Percentiles rank a stretch among this genome's conserved stretches.
Conservation (phyloP, 2,797 vertebrate genomes). For the Salarias fasciatus region DNA sequence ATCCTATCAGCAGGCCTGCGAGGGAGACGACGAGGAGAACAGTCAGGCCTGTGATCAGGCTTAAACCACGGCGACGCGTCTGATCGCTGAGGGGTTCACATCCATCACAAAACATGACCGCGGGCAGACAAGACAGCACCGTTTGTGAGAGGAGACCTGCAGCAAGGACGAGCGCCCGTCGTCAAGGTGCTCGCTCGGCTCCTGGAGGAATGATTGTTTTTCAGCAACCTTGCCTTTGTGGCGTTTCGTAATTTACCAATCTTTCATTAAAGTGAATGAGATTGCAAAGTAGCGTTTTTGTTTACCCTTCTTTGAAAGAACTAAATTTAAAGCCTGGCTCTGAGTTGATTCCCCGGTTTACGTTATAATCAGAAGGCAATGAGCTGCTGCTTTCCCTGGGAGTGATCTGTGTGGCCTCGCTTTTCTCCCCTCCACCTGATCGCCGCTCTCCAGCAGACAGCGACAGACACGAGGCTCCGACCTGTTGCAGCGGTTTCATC, state of each 20-base stretch:
- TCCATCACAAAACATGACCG: constrained; percentile 16
- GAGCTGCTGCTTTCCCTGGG: not conserved
- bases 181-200: constrained; percentile 27
- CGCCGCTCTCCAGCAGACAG: constrained; percentile 30
- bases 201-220: constrained; percentile 34
- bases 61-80: not conserved
- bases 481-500: constrained; percentile 32
- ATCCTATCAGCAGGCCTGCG: constrained; percentile 93
- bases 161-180: constrained; percentile 44
- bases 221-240: constrained; percentile 18
- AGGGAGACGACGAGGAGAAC: constrained; percentile 21
- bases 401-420: constrained; percentile 8
- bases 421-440: constrained; percentile 24
- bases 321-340: constrained; percentile 21
- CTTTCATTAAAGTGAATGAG: constrained; percentile 32
- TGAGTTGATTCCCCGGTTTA: constrained; percentile 19
- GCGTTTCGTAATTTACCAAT: constrained; percentile 36
- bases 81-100: constrained; percentile 11
- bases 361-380: constrained; percentile 39
- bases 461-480: constrained; percentile 10
- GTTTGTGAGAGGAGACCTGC: constrained; percentile 12
- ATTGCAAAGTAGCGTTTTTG: constrained; percentile 26
- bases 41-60: constrained; percentile 20
- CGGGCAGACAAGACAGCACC: constrained; percentile 5
- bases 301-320: constrained; percentile 2